Evolutionary conservation across 1,140 invertebrate genomes (phyloP).

Genomic region (Druon quercuslanigerum): DNA sequence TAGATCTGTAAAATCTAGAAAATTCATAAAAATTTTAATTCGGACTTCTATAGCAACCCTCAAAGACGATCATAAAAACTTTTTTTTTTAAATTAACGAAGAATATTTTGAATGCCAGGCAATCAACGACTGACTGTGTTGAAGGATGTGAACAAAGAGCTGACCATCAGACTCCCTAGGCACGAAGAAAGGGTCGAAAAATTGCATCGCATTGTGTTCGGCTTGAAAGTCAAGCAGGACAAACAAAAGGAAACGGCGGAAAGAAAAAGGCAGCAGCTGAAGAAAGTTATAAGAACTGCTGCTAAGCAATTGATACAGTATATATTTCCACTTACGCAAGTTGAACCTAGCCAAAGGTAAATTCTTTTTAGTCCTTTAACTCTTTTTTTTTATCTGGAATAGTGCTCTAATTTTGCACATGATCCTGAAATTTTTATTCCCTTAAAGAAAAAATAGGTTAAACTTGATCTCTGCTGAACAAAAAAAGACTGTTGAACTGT

Average conservation of each 20-base stretch:
- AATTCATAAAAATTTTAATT: no score
- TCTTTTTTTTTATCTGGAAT: no score
- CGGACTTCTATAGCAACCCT: no score
- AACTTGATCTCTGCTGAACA: no score
- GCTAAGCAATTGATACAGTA: conserved; percentile 83
- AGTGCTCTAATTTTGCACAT: no score
- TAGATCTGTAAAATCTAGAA: no score
- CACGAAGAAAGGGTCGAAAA: conserved; percentile 81
- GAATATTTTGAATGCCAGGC: conserved; percentile 57
- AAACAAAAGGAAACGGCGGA: conserved; percentile 76
- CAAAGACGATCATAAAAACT: conserved; percentile 22
- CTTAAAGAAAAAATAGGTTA: no score
- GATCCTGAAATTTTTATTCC: no score
- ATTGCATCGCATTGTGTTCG: conserved; percentile 77
- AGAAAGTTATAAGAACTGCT: conserved; percentile 79
- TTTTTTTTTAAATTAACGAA: conserved; percentile 28
- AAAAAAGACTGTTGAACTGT: no score
- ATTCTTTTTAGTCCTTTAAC: neutral
- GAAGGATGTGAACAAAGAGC: conserved; percentile 77
- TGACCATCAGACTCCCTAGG: conserved; percentile 77
- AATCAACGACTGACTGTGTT: conserved; percentile 75
- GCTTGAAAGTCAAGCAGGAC: conserved; percentile 75
- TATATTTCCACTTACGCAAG: conserved; percentile 84
- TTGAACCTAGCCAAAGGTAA: conserved; percentile 77
- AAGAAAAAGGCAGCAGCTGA: conserved; percentile 77